phyloP scores from a whole-genome alignment of 2,888 invertebrate species.

The Leptopilina drosophilae region DNA sequence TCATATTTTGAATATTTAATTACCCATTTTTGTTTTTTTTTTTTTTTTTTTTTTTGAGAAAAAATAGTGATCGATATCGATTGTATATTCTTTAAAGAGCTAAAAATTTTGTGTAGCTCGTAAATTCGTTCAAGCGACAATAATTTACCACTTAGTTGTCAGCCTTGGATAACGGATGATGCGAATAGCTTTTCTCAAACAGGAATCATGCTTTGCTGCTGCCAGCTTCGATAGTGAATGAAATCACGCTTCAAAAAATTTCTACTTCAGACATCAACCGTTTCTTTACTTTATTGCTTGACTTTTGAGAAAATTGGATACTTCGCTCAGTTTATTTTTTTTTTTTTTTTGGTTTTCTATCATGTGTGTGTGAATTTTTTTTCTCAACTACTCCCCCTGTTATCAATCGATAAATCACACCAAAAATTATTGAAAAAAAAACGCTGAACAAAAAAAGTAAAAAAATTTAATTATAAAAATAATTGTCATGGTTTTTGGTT shows the following conservation, averaged over 20 bases:
- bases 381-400: no score
- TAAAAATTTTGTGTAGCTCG: conserved; percentile 26
- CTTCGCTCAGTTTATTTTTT: not conserved
- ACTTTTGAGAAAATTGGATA: not conserved
- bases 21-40: not conserved
- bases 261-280: not conserved
- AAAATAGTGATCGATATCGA: conserved; percentile 19
- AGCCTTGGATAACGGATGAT: conserved; percentile 42
- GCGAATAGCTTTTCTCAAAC: conserved; percentile 44
- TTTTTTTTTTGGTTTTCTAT: not conserved
- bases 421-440: no score
- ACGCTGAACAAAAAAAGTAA: no score
- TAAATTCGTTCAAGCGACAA: conserved; percentile 41
- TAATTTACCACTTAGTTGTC: conserved; percentile 41
- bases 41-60: not conserved
- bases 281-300: not conserved
- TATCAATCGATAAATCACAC: no score
- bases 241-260: conserved; percentile 22
- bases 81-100: not conserved
- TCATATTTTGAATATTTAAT: not conserved
- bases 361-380: not conserved
- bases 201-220: conserved; percentile 39
- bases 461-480: no score
- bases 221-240: conserved; percentile 15
- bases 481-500: no score